phyloP scores from a whole-genome alignment of 1,140 invertebrate genomes.

The Druon quercuslanigerum region DNA sequence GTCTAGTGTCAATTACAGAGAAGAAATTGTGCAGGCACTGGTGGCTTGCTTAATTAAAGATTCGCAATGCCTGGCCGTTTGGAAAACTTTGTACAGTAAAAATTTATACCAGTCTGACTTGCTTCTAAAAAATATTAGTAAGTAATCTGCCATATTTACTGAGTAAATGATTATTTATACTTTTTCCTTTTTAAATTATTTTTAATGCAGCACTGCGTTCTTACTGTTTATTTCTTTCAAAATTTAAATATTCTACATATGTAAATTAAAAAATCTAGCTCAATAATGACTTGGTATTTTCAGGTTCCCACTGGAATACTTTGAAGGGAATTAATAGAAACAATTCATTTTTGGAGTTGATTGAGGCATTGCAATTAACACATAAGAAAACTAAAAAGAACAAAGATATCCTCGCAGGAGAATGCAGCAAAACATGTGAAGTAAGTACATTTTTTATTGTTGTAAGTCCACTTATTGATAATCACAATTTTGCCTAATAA shows the following conservation, averaged over 20 bases:
- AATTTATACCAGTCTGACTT: conserved; percentile 73
- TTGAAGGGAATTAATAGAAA: conserved; percentile 56
- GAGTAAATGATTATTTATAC: neutral
- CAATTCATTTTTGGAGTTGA: conserved; percentile 59
- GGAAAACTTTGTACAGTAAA: conserved; percentile 77
- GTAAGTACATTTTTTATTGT: conserved; percentile 48
- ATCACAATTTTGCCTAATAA: too few relatives aligned
- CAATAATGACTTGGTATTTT: conserved; percentile 29
- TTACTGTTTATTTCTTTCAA: too few relatives aligned
- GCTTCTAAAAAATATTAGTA: conserved; percentile 74
- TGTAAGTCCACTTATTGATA: too few relatives aligned
- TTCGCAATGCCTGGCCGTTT: conserved; percentile 74
- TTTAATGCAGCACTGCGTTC: too few relatives aligned
- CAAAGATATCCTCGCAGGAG: conserved; percentile 58
- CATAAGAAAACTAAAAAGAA: conserved; percentile 67
- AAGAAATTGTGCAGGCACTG: conserved; percentile 71
- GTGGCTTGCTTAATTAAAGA: conserved; percentile 74
- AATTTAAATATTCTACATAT: too few relatives aligned
- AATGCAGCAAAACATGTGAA: conserved; percentile 57
- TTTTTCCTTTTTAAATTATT: too few relatives aligned
- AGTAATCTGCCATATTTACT: conserved; percentile 47
- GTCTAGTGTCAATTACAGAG: conserved; percentile 62
- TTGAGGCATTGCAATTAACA: conserved; percentile 57
- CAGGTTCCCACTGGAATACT: conserved; percentile 62
- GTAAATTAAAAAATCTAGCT: conserved; percentile 8